Base-by-base conservation (phyloP, 2,113 vertebrate species). In the Poecilia latipinna region DNA sequence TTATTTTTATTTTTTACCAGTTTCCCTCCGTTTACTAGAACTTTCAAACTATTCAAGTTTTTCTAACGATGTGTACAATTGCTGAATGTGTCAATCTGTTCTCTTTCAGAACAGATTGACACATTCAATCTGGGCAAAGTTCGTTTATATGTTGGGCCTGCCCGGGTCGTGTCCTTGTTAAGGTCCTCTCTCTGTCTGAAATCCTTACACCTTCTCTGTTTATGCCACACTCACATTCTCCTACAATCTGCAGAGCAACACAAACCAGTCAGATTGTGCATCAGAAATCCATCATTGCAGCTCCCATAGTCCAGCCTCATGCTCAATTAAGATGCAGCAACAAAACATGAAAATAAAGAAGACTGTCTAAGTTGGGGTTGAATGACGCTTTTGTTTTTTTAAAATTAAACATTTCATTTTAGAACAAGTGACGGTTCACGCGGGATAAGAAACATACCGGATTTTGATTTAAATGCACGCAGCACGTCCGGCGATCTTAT, bases 181-280 rank as follows among this genome's bases (percentile, higher is more conserved):
- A 72, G 35, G 10, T 22, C 29, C 65, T 33, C 72, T 75, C 60
- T 42, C 7, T 57, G 3, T 57, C 42, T 37, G 4, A 17, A 2
- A 13, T 24, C 44, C 32, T 61, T 12, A 29, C 31, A 61, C 28
- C 24, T 77, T 65, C 62, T 35, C 29, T 70, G 0, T 48, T 28
- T 22, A 51, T 29, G 61, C 7, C 24, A 33, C 31, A 48, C 4
- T 48, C 44, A 48, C 44, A 6, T 48, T 19, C 44, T 19, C 32
- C 54, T 26, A 26, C 69, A 62, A 32, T 68, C 80, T 72, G 74
- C 72, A 74, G 66, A 61, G 37, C 39, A 81, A 68, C 6, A 32
- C 35, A 64, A 32, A 57, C 74, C 24, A 24, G 22, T 11, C 24
- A 3, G 22, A 57, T 1, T 48, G 4, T 1, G 13, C 44, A 19